Conservation (phyloP, 2,113 vertebrate species). For the Sterrhoptilus dennistouni region DNA sequence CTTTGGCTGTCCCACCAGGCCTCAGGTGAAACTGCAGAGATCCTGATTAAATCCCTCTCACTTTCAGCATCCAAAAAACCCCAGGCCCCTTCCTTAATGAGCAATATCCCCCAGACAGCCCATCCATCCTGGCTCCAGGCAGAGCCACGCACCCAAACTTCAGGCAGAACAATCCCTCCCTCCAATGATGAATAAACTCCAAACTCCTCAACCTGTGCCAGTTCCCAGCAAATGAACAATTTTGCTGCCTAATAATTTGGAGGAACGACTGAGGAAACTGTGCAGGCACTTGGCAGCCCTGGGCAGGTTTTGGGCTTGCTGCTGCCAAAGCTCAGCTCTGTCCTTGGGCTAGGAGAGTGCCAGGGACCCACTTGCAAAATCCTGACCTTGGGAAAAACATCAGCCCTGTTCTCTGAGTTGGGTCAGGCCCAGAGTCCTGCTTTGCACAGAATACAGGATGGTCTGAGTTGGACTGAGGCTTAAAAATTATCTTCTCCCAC, state of each 20-base stretch:
- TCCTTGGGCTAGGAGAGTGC: neutral
- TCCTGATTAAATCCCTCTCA: neutral
- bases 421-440: neutral
- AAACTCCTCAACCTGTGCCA: neutral
- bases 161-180: neutral
- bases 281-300: neutral
- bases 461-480: too few species aligned
- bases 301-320: neutral
- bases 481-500: accelerated
- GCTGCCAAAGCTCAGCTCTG: neutral
- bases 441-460: neutral
- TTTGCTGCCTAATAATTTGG: neutral
- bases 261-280: neutral
- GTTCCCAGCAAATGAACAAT: neutral
- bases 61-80: neutral
- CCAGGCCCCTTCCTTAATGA: accelerated
- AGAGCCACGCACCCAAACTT: accelerated
- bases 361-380: neutral
- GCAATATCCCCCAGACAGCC: neutral
- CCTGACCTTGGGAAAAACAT: neutral
- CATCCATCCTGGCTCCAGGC: neutral
- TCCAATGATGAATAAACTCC: neutral
- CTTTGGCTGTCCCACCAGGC: neutral
- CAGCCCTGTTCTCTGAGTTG: neutral
- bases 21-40: neutral